Percentiles rank a stretch among this genome's conserved stretches.
Evolutionary conservation across 92 coral and sea anemone species (phyloP).

Genomic region (Muricea muricata): DNA sequence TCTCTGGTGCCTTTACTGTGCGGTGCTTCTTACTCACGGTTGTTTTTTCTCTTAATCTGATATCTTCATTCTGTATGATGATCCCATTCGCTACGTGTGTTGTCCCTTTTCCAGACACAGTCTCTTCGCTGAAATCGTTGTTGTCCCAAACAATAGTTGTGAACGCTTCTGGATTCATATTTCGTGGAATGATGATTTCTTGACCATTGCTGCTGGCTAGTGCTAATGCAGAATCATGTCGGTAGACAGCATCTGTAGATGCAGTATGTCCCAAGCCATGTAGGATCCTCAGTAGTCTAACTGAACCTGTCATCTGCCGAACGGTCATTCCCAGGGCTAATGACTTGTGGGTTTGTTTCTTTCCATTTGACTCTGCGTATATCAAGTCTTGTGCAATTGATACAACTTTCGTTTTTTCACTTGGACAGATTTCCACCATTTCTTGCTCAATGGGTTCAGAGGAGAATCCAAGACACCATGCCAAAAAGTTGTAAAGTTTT

Average conservation of each 20-base stretch:
- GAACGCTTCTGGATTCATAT: slow-evolving; percentile 3
- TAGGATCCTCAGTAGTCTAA: no score
- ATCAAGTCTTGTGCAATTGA: slow-evolving; percentile 1
- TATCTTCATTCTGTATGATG: no score
- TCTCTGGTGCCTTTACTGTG: slow-evolving; percentile 8
- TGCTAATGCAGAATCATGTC: slow-evolving; percentile 19
- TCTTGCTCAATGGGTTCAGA: neutral
- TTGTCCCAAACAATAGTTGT: no score
- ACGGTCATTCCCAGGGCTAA: no score
- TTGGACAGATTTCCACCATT: neutral
- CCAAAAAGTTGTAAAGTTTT: neutral
- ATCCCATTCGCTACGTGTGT: no score
- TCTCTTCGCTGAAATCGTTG: no score
- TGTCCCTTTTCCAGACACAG: no score
- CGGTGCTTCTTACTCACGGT: neutral
- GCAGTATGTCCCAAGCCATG: neutral
- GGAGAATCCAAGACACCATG: slow-evolving; percentile 16
- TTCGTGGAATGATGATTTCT: slow-evolving; percentile 12
- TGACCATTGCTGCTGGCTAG: neutral
- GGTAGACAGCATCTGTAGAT: neutral
- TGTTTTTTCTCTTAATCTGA: neutral
- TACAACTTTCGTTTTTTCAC: slow-evolving; percentile 13
- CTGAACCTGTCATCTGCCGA: no score
- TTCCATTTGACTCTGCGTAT: slow-evolving; percentile 5
- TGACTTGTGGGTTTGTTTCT: no score